phyloP scores from a whole-genome alignment of 1,140 invertebrate species.

The Euwallacea similis region DNA sequence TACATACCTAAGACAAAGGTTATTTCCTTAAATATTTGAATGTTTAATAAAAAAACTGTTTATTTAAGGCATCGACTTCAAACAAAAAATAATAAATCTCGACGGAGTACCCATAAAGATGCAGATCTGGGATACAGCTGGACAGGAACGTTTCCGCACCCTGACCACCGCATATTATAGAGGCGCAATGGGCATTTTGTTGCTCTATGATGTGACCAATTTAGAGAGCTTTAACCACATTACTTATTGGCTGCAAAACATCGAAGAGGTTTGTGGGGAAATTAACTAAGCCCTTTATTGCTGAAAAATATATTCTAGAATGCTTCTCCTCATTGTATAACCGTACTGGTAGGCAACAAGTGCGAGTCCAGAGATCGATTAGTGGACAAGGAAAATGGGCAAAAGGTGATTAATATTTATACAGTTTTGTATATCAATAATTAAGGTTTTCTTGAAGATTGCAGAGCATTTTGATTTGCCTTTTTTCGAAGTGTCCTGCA shows the following conservation, averaged over 20 bases:
- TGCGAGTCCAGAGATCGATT: conserved; percentile 74
- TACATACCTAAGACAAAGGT: background rate
- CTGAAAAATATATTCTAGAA: conserved; percentile 54
- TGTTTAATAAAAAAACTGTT: conserved; percentile 7
- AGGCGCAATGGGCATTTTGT: conserved; percentile 82
- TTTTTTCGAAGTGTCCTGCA: conserved; percentile 91
- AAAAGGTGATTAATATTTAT: conserved; percentile 63
- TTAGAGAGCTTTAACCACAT: conserved; percentile 85
- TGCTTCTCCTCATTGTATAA: conserved; percentile 81
- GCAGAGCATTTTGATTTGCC: conserved; percentile 90
- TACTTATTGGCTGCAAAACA: conserved; percentile 84
- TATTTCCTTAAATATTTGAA: background rate
- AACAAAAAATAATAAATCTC: conserved; percentile 86
- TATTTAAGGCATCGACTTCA: conserved; percentile 78
- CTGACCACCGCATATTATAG: conserved; percentile 86
- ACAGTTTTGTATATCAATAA: conserved; percentile 17
- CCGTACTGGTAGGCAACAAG: conserved; percentile 83
- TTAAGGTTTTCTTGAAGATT: conserved; percentile 62
- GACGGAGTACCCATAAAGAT: conserved; percentile 83
- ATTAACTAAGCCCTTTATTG: background rate
- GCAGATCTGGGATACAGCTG: conserved; percentile 83
- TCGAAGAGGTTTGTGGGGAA: conserved; percentile 68
- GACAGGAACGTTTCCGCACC: conserved; percentile 77
- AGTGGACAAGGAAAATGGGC: conserved; percentile 75
- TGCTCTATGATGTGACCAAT: conserved; percentile 87